Evolutionary conservation across 2,113 vertebrate species (phyloP), one percentile per base, ranked within the genome.

Genomic region (Actinemys pallida): DNA sequence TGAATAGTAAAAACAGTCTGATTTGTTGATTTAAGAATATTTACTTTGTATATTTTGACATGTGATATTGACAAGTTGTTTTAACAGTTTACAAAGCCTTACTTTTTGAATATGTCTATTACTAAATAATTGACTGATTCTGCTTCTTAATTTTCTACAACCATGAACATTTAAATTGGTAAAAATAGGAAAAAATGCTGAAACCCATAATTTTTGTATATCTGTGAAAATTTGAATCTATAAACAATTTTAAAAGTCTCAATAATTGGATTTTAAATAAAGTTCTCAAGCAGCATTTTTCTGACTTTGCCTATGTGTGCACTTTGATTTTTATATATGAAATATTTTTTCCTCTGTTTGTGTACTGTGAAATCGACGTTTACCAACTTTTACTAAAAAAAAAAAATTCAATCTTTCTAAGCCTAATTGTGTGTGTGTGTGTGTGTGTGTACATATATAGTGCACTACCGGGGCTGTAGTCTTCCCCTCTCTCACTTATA

Each of bases 381-480:
- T 17, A 5, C 17, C 65, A 39, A 20, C n/a, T 39, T 69, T 65
- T 16, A 65, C 31, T 65, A 7, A 65, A 35, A n/a, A 39, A 39
- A 62, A 29, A 35, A 69, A 39, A 69, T 39, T 29, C 57, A 16
- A 31, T 9, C 17, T 69, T n/a, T 39, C 35, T 69, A n/a, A 69
- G 35, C 31, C 62, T 59, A 29, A 54, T 29, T 59, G 25, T 56
- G 25, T 54, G 53, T 0, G 1, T 1, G 25, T 16, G 0, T 1
- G 25, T 72, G 69, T 49, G 52, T 82, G 8, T 59, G 7, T 35
- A 24, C 45, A 17, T 10, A 88, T 1, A 1, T 49, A 57, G 14
- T 16, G 14, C 80, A 20, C 2, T 1, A 62, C 0, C 31, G 4
- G 20, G 45, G 27, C 5, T 25, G 0, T 0, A 1, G 52, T 29